Conservation (phyloP, 2,888 invertebrate genomes). For the Plebejus argus region DNA sequence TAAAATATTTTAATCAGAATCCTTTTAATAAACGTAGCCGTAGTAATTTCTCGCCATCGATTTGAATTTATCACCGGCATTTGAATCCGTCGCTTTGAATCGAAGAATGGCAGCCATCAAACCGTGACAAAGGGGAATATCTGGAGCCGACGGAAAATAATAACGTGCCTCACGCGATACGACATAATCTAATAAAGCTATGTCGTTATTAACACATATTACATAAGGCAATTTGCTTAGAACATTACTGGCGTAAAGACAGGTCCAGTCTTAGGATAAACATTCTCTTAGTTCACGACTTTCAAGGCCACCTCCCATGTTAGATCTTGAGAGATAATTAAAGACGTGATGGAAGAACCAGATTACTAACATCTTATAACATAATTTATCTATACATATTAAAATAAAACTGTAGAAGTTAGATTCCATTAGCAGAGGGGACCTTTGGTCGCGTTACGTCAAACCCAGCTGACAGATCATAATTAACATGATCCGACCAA, state of each 20-base stretch:
- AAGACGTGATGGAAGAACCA: too few relatives aligned
- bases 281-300: neutral
- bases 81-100: slow-evolving; percentile 14
- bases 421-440: too few relatives aligned
- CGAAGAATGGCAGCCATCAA: slow-evolving; percentile 18
- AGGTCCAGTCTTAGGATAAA: neutral
- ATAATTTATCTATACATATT: too few relatives aligned
- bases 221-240: neutral
- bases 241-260: neutral
- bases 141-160: slow-evolving; percentile 8
- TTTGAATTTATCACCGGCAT: neutral
- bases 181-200: neutral
- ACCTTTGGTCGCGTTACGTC: too few relatives aligned
- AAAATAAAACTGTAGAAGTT: too few relatives aligned
- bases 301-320: neutral
- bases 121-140: slow-evolving; percentile 6
- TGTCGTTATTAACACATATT: neutral
- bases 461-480: too few relatives aligned
- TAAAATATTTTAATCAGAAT: neutral
- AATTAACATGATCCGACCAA: too few relatives aligned
- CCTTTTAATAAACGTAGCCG: neutral
- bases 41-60: slow-evolving; percentile 7
- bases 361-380: too few relatives aligned
- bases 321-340: neutral
- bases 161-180: neutral